Percentiles rank a stretch among this genome's conserved stretches.
Conservation (phyloP, 2,888 invertebrate species). For the Dynastes tityus region DNA sequence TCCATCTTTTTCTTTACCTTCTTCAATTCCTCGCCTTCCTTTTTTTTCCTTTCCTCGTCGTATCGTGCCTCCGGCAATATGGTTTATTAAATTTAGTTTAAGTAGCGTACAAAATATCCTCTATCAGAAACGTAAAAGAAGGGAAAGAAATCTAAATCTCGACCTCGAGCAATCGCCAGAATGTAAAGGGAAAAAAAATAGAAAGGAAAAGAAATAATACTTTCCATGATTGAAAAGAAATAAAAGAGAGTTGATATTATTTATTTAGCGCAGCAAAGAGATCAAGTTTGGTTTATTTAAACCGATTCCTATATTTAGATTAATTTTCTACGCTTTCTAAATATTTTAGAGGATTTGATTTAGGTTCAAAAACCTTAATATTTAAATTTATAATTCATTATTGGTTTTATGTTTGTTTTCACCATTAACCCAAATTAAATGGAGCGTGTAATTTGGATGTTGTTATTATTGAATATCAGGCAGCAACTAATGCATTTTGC, state of each 20-base stretch:
- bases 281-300: neutral
- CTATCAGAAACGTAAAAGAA: neutral
- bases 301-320: neutral
- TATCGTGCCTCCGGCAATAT: conserved; percentile 35
- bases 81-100: conserved; percentile 43
- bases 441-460: too few relatives aligned
- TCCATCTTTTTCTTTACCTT: conserved; percentile 30
- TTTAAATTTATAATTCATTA: too few relatives aligned
- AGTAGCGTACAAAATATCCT: conserved; percentile 23
- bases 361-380: too few relatives aligned
- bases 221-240: neutral
- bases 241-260: neutral
- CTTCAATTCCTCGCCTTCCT: neutral
- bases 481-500: too few relatives aligned
- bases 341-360: too few relatives aligned
- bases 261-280: neutral
- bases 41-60: neutral
- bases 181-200: too few relatives aligned
- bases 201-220: neutral
- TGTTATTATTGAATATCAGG: too few relatives aligned
- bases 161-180: neutral
- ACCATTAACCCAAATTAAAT: too few relatives aligned
- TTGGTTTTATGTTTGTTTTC: too few relatives aligned
- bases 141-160: neutral
- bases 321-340: neutral